Conservation (phyloP, 2,113 vertebrate species). For the Coptodon rendalli region DNA sequence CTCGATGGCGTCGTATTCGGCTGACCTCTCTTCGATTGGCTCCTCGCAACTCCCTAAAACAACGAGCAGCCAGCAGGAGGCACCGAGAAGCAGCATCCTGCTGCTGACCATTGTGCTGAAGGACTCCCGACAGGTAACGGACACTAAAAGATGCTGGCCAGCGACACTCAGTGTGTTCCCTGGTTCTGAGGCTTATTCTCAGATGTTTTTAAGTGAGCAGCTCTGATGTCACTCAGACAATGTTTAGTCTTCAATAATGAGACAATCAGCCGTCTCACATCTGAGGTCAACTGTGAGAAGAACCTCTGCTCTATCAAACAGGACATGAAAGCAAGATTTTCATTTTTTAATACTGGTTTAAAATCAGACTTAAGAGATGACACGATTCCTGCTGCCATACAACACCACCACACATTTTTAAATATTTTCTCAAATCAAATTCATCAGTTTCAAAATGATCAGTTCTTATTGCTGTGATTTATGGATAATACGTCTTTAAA, state of each 20-base stretch:
- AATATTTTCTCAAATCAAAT: background rate
- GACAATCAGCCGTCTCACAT: background rate
- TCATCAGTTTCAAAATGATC: background rate
- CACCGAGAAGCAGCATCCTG: conserved; percentile 18
- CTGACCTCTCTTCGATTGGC: background rate
- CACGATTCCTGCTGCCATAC: background rate
- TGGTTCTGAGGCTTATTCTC: background rate
- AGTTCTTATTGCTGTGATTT: background rate
- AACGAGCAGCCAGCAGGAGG: conserved; percentile 44
- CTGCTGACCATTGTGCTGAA: conserved; percentile 1
- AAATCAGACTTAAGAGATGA: background rate
- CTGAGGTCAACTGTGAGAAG: background rate
- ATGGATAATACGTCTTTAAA: background rate
- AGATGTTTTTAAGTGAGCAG: background rate
- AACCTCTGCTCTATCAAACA: background rate
- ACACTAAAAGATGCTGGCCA: background rate
- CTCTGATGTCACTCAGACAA: background rate
- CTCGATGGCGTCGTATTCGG: background rate
- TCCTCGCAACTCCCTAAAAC: background rate
- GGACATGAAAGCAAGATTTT: background rate
- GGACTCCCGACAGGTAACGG: background rate
- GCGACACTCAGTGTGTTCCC: background rate
- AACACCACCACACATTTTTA: background rate
- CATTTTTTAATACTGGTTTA: background rate
- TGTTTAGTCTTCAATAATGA: background rate